Evolutionary conservation across 2,797 vertebrate genomes (phyloP), one percentile per base, ranked within the genome.

Genomic region (Alca torda): DNA sequence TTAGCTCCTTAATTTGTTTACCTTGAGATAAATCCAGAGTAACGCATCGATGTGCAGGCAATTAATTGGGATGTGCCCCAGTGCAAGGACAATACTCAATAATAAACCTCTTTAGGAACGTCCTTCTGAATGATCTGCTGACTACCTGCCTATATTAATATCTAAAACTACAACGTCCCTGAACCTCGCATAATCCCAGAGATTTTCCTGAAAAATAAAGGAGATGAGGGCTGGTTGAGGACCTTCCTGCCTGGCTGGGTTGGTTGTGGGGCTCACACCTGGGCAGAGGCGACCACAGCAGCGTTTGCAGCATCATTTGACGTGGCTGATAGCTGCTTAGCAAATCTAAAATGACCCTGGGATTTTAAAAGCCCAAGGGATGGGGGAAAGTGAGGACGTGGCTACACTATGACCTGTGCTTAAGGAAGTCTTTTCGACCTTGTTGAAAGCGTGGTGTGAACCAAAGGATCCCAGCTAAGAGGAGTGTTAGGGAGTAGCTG

Each of bases 1-100:
- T 84, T 84, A 96, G 23, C 82, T 93, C 45, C 76, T 86, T 96
- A 88, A 86, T 89, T 82, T 96, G 82, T 96, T 96, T 96, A 92
- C 87, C 63, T 51, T 51, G 67, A 63, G 84, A 89, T 84, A 92
- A 89, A 96, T 91, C 43, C 69, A 73, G 35, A 91, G 79, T 25
- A 93, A 96, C 3, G 12, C 51, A 50, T 4, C 65, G 74, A 93
- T 69, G 69, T 82, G 73, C 41, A 79, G 67, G 43, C 59, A 88
- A 65, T 86, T 95, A 91, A 81, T 23, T 76, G 84, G 73, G 83
- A 88, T 37, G 45, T 84, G 61, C 37, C 80, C 43, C 74, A 76
- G 54, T 60, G 70, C 95, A 96, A 97, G 94, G 87, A 88, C 91
- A 94, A 79, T 54, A 88, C 14, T 72, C 4, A 2, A n/a, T 83